Evolutionary conservation across 2,888 invertebrate genomes (phyloP), one percentile per base, ranked within the genome.

Genomic region (Melipona beecheii): DNA sequence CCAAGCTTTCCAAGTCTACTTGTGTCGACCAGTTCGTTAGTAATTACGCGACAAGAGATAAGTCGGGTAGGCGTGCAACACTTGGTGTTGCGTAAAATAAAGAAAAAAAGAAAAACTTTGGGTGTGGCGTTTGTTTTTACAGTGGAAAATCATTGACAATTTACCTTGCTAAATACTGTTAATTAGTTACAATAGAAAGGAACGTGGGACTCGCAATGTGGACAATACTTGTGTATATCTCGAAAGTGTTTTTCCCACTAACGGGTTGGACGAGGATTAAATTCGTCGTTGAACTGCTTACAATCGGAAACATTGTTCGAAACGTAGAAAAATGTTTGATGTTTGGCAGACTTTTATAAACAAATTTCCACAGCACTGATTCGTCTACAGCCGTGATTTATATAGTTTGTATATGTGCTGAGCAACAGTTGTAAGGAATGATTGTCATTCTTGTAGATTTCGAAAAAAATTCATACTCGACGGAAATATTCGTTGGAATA

Each of bases 121-220:
- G 85, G 87, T 85, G 87, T 85, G 82, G 86, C 83, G 70, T 77
- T 78, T 77, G 60, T 82, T 69, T 72, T 72, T 50, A 6, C 56
- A 56, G 31, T 36, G 73, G 3, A 60, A 11, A 15, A n/a, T 64
- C 15, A 21, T 79, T 50, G 24, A 19, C 49, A 24, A 56, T 31
- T 54, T 31, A 49, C 27, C 21, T 56, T 21, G 31, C 36, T 17
- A 36, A 27, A 36, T 27, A 50, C 54, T n/a, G 49, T 21, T 31
- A 15, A 3, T 36, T 6, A 36, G 9, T 62, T 49, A 31, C 9
- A 2, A 19, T 24, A 50, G 13, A 60, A 52, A 69, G 19, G 49
- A 69, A 56, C 19, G 36, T 54, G 36, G n/a, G 17, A 68, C 27
- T 68, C 21, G 56, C 56, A 56, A 58, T 27, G 65, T 62, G 56